These are phyloP conservation scores for Troglohyphantes excavatus DNA, from an alignment of 2,888 invertebrate species.

Conservation along the genomic window DNA sequence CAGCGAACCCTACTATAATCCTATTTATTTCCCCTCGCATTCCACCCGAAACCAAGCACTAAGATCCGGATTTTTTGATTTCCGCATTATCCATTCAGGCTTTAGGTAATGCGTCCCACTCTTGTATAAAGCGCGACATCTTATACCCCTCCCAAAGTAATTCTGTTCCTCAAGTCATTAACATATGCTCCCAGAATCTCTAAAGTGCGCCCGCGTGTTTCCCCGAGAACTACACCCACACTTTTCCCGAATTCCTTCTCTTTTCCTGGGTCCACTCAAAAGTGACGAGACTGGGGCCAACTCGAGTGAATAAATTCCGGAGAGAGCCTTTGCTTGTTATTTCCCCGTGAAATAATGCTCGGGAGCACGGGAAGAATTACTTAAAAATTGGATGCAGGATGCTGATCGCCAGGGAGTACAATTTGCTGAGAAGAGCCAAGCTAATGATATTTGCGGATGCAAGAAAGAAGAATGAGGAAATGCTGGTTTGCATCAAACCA, in stretches of 20 bases:
- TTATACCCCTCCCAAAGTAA: neutral
- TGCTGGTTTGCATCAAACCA: too few species aligned
- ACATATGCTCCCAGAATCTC: neutral
- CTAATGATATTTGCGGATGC: too few species aligned
- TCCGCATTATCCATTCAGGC: neutral
- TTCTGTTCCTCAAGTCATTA: slow-evolving; percentile 5
- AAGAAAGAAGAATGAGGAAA: too few species aligned
- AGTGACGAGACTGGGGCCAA: neutral
- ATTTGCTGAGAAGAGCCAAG: too few species aligned
- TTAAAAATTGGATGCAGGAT: neutral
- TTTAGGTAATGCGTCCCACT: neutral
- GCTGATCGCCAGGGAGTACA: too few species aligned
- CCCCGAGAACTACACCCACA: too few species aligned
- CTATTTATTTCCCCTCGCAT: too few species aligned
- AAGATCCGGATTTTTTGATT: neutral
- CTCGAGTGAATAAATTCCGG: neutral
- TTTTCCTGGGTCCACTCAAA: neutral
- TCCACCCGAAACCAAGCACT: too few species aligned
- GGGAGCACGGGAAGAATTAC: neutral
- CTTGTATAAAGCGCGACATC: neutral
- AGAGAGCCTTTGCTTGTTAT: neutral
- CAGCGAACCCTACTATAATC: too few species aligned
- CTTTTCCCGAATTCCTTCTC: neutral
- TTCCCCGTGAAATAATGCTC: neutral
- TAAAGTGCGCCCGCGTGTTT: neutral